A percentile compares a stretch with the other conserved stretches of the same genome.
phyloP scores from a whole-genome alignment of 2,888 invertebrate genomes.

The Drosophila quinaria region DNA sequence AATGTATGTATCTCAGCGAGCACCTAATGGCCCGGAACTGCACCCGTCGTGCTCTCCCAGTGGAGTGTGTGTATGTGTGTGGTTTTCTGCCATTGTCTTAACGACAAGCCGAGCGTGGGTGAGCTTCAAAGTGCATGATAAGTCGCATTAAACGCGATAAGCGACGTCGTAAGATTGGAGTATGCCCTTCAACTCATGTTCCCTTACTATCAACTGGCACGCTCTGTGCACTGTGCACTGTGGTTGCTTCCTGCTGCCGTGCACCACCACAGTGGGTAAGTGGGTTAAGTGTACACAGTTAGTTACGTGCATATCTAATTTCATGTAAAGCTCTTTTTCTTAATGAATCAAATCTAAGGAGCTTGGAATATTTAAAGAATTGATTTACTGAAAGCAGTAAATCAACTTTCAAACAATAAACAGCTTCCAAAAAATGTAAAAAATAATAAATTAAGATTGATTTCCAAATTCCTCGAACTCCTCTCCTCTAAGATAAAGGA shows the following conservation, averaged over 20 bases:
- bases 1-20: constrained; percentile 46
- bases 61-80: constrained; percentile 25
- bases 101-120: constrained; percentile 15
- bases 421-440: too few relatives aligned
- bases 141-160: constrained; percentile 68
- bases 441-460: too few relatives aligned
- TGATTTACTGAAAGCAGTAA: background rate
- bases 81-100: constrained; percentile 40
- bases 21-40: constrained; percentile 71
- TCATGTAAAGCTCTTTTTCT: background rate
- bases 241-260: constrained; percentile 11
- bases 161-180: constrained; percentile 52
- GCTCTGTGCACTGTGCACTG: constrained; percentile 47
- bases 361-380: background rate
- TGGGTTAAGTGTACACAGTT: constrained; percentile 41
- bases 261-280: constrained; percentile 33
- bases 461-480: too few relatives aligned
- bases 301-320: constrained; percentile 25
- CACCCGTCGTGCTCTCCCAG: constrained; percentile 21
- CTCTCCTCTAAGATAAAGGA: background rate
- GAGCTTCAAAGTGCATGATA: constrained; percentile 56
- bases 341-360: background rate
- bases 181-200: constrained; percentile 24
- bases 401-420: background rate
- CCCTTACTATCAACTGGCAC: constrained; percentile 39